Evolutionary conservation across 1,140 invertebrate species (phyloP), one percentile per base, ranked within the genome.

Genomic region (Seison nebaliae): DNA sequence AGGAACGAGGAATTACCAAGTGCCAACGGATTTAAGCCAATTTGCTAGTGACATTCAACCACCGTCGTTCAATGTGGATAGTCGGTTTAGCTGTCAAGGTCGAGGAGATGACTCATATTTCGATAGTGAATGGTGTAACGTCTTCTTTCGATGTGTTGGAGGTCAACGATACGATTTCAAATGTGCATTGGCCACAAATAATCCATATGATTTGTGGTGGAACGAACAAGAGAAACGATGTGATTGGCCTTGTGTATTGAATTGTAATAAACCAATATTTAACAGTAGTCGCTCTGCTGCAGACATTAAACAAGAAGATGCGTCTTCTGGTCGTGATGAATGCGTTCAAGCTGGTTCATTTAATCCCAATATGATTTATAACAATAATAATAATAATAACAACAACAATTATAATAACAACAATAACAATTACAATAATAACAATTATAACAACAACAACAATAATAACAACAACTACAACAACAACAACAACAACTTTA

Each of bases 181-280:
- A 24, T 40, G 38, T 35, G 23, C 38, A 18, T 26, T 26, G 11
- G 38, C 38, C 2, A 40, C 38, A 7, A 40, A 40, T 17, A 35
- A 30, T 6, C 38, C 38, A 2, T 40, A 40, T n/a, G 38, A 40
- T 21, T 15, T 40, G 4, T 40, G 38, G 38, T 40, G 38, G 38
- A 40, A 40, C 17, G 30, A 40, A 16, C 28, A 40, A 21, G 35
- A 26, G 22, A 17, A 19, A 8, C 38, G 35, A 16, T 40, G 38
- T 14, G 38, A 40, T 28, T 40, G 38, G 38, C 38, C 38, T 1
- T 40, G 38, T 28, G 28, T 29, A 9, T 15, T 40, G 1, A 9
- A 34, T 7, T 40, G 38, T n/a, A 28, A 24, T 6, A 33, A 33
- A 16, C 22, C 16, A 4, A 28, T 40, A 7, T 34, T 28, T 28